A percentile compares a stretch with the other conserved stretches of the same genome.
phyloP scores from a whole-genome alignment of 1,140 invertebrate genomes.

The Drosophila micromelanica region DNA sequence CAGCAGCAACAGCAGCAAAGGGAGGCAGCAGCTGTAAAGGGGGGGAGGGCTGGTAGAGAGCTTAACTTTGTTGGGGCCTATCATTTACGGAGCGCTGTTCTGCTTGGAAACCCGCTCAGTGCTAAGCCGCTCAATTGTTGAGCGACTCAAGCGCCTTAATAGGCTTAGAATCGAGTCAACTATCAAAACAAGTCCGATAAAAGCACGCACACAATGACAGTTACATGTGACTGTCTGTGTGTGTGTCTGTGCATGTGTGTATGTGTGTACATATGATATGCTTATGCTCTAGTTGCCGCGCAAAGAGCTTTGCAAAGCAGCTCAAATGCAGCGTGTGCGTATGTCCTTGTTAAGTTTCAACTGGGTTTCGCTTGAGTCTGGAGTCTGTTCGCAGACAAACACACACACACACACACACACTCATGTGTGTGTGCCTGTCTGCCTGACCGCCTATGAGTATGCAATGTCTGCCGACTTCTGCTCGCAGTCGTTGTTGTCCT shows the following conservation, averaged over 20 bases:
- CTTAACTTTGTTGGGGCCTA: constrained; percentile 44
- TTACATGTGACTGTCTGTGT: constrained; percentile 9
- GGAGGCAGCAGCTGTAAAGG: not conserved
- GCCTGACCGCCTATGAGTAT: constrained; percentile 32
- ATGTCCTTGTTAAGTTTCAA: constrained; percentile 16
- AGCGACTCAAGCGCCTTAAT: constrained; percentile 71
- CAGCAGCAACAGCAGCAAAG: not conserved
- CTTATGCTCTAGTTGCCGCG: constrained; percentile 67
- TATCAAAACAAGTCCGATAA: constrained; percentile 79
- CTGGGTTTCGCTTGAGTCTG: constrained; percentile 53
- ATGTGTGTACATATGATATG: constrained; percentile 56
- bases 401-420: constrained; percentile 43
- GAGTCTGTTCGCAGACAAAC: constrained; percentile 30
- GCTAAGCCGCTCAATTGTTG: constrained; percentile 76
- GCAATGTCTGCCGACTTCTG: constrained; percentile 21
- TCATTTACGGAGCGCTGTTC: constrained; percentile 20
- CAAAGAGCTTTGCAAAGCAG: constrained; percentile 69
- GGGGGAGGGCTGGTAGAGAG: not conserved
- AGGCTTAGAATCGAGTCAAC: constrained; percentile 77
- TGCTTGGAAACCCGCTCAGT: constrained; percentile 62
- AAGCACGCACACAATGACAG: constrained; percentile 39
- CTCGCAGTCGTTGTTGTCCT: constrained; percentile 2
- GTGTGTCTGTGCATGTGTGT: constrained; percentile 34
- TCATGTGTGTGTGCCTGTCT: constrained; percentile 25
- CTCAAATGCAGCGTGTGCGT: constrained; percentile 34